Evolutionary conservation across 2,888 invertebrate species (phyloP).

Genomic region (Tanypteryx hageni): DNA sequence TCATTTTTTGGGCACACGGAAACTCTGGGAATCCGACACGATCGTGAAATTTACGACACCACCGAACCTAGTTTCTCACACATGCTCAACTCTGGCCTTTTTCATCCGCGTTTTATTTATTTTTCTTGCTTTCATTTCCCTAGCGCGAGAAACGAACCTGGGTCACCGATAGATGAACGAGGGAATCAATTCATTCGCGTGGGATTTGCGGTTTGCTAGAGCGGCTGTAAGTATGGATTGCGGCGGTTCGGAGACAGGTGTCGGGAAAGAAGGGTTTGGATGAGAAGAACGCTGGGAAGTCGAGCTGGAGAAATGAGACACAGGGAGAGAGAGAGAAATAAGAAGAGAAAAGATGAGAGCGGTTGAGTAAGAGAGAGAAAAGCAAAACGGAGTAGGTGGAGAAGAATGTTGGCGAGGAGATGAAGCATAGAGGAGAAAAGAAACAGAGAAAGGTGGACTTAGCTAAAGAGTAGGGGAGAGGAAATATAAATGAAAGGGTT

Average conservation of each 20-base stretch:
- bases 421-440: background rate
- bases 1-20: background rate
- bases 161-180: background rate
- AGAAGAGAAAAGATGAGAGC: background rate
- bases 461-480: background rate
- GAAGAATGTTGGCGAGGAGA: background rate
- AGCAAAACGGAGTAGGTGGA: background rate
- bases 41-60: slow-evolving; percentile 15
- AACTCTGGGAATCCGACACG: background rate
- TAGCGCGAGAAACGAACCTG: background rate
- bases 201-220: background rate
- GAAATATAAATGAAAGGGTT: too few species aligned
- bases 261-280: background rate
- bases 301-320: too few species aligned
- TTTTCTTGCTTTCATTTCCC: background rate
- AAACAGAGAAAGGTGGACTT: background rate
- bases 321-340: too few species aligned
- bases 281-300: too few species aligned
- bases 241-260: background rate
- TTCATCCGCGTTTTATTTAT: too few species aligned
- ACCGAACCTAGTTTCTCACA: background rate
- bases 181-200: background rate
- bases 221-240: background rate
- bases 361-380: background rate
- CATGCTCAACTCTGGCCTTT: too few species aligned